These are phyloP conservation scores for Xerus rutilus DNA, from an alignment of 2,797 vertebrate species.

Conservation along the genomic window DNA sequence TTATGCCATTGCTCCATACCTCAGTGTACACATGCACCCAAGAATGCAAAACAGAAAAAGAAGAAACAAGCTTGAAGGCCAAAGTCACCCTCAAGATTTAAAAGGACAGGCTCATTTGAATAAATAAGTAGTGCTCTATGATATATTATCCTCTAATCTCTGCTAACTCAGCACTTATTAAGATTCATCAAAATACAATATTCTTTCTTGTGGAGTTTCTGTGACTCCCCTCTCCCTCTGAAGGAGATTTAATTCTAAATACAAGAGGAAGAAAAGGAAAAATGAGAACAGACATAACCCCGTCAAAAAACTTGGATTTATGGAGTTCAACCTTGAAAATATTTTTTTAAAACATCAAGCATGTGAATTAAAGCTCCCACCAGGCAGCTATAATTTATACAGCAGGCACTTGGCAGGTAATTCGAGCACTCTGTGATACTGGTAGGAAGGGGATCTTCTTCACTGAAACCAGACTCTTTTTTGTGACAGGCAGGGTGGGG, in stretches of 20 bases:
- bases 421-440: slow-evolving; percentile 32
- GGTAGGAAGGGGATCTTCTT: slow-evolving; percentile 47
- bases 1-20: accelerated
- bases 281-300: slow-evolving; percentile 71
- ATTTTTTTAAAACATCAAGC: slow-evolving; percentile 75
- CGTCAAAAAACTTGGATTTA: slow-evolving; percentile 77
- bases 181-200: slow-evolving; percentile 36
- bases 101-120: neutral
- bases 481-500: neutral
- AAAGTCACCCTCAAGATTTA: neutral
- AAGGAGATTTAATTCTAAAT: slow-evolving; percentile 69
- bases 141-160: neutral
- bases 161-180: slow-evolving; percentile 7
- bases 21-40: neutral
- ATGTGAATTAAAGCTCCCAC: slow-evolving; percentile 79
- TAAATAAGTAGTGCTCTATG: neutral
- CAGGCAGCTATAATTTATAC: slow-evolving; percentile 78
- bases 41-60: neutral
- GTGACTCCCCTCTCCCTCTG: neutral
- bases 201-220: neutral
- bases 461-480: slow-evolving; percentile 47
- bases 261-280: slow-evolving; percentile 64
- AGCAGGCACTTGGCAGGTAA: slow-evolving; percentile 77
- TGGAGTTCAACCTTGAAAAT: slow-evolving; percentile 77
- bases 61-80: neutral